phyloP scores from a whole-genome alignment of 1,140 invertebrate species.

The Ceratosolen solmsi region DNA sequence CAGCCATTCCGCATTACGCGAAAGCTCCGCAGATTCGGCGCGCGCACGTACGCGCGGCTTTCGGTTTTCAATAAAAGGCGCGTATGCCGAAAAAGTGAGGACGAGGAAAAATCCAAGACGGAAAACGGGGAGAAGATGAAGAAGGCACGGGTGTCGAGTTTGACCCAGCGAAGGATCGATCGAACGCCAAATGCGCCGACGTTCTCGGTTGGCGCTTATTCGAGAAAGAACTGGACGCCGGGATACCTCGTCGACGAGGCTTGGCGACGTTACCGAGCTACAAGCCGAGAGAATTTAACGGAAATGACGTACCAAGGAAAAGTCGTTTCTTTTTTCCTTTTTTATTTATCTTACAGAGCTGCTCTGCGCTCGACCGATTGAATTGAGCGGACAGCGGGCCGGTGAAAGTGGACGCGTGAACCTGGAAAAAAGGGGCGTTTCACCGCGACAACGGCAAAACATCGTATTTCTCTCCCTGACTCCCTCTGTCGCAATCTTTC shows the following conservation, averaged over 20 bases:
- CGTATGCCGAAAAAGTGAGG: background rate
- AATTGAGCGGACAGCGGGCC: no score
- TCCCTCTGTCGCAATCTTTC: no score
- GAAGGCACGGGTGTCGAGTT: background rate
- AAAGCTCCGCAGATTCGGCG: background rate
- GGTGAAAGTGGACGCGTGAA: background rate
- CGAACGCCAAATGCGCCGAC: background rate
- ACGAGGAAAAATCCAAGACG: background rate
- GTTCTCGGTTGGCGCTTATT: background rate
- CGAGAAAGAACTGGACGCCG: background rate
- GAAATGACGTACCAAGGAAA: background rate
- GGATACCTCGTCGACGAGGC: no score
- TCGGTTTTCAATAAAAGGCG: background rate
- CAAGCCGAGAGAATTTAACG: background rate
- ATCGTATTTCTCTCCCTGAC: background rate
- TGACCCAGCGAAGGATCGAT: background rate
- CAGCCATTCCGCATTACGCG: background rate
- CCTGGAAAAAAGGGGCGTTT: constrained; percentile 17
- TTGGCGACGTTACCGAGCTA: background rate
- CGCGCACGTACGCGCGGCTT: background rate
- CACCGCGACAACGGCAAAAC: background rate
- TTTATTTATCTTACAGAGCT: background rate
- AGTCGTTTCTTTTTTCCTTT: background rate
- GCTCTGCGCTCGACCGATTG: background rate
- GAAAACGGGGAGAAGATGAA: background rate